Evolutionary conservation across 2,888 invertebrate genomes (phyloP), one percentile per base, ranked within the genome.

Genomic region (Panorpa germanica): DNA sequence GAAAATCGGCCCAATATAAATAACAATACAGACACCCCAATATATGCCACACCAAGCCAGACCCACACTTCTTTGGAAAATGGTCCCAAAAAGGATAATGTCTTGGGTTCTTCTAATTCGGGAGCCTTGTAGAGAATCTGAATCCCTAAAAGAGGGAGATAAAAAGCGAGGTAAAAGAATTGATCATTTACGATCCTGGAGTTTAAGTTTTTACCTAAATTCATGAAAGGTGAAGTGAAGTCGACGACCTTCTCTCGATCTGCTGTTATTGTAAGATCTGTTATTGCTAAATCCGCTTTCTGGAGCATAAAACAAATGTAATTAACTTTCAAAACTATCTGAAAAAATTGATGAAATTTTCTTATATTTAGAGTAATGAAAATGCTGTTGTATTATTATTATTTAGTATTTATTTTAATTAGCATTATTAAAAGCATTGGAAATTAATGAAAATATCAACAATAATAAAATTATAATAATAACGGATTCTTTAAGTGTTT

Each of bases 181-280:
- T n/a, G n/a, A n/a, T n/a, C n/a, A n/a, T n/a, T n/a, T n/a, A n/a
- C n/a, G n/a, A n/a, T n/a, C n/a, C n/a, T n/a, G n/a, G n/a, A n/a
- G n/a, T n/a, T n/a, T n/a, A n/a, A n/a, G n/a, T n/a, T 35, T 38
- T 49, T 48, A 67, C 70, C 74, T 39, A 95, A 61, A 50, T 85
- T 88, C 81, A 95, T 86, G 48, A 91, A 95, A 1, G 93, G 93
- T 54, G 82, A 83, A 0, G 91, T 91, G 46, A 95, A 95, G 53
- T 93, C 91, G 1, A 88, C 88, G 11, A 75, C 85, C 44, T 65
- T 70, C 49, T 90, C 85, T 19, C 95, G 65, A 37, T 78, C 74
- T 25, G 90, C 74, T 7, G 91, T 91, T 43, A 82, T 76, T 5
- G 81, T 80, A 41, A 95, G 61, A 48, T 93, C 91, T 3, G 88